A percentile compares a stretch with the other conserved stretches of the same genome.
These are phyloP conservation scores for Ophthalmotilapia sp. DNA, from an alignment of 2,113 vertebrate species.

Conservation along the genomic window DNA sequence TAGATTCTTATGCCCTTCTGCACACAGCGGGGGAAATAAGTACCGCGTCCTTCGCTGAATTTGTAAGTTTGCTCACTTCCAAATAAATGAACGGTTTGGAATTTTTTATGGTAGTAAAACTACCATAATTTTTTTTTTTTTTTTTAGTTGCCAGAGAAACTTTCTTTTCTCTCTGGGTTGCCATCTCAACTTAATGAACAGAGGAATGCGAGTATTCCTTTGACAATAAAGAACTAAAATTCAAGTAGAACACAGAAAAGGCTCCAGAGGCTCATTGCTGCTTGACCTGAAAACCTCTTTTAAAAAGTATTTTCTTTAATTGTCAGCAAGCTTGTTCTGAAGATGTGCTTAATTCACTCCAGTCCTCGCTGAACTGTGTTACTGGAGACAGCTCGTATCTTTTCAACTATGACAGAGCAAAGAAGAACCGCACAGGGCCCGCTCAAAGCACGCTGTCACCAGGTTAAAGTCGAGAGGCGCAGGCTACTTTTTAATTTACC, in stretches of 20 bases:
- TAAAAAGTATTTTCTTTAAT: background rate
- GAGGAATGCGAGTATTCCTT: background rate
- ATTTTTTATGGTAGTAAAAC: background rate
- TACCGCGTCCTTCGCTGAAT: background rate
- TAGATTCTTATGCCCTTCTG: background rate
- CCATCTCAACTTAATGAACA: background rate
- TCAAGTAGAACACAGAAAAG: background rate
- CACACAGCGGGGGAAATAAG: background rate
- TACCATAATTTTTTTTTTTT: background rate
- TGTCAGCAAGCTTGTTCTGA: background rate
- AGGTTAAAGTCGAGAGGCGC: background rate
- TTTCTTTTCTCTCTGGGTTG: background rate
- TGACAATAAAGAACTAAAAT: background rate
- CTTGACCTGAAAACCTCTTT: background rate
- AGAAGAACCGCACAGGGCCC: background rate
- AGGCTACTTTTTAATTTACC: conserved; percentile 54
- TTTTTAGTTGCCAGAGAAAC: background rate
- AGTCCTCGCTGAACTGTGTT: background rate
- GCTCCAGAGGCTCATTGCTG: background rate
- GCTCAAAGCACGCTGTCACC: background rate
- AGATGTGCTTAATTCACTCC: background rate
- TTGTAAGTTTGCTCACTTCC: background rate
- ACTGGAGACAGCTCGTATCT: background rate
- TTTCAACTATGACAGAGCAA: background rate
- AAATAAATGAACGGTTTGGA: background rate